These are phyloP conservation scores for Salvator merianae DNA, from an alignment of 2,113 vertebrate species.

Conservation along the genomic window DNA sequence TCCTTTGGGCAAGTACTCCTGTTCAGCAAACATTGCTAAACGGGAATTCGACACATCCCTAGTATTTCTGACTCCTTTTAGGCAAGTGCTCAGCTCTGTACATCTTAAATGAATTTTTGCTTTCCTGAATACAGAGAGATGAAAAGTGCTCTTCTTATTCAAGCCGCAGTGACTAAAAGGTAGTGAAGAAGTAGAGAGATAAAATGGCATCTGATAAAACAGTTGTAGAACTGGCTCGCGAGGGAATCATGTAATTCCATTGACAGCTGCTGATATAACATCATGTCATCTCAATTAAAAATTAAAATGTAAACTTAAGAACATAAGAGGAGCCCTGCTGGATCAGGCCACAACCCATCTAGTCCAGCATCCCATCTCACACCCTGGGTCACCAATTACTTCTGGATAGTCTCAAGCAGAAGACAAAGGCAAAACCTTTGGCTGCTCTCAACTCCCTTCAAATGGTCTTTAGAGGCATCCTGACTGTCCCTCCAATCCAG, in stretches of 20 bases:
- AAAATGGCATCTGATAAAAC: slow-evolving; percentile 50
- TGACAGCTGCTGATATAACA: slow-evolving; percentile 64
- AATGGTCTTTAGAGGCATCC: too few relatives aligned
- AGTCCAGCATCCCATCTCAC: too few relatives aligned
- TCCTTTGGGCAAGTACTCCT: too few relatives aligned
- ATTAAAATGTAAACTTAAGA: slow-evolving; percentile 46
- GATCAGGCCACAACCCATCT: too few relatives aligned
- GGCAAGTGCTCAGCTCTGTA: slow-evolving; percentile 1
- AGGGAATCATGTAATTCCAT: slow-evolving; percentile 39
- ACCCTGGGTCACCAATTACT: too few relatives aligned
- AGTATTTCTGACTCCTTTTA: background rate
- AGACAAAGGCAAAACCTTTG: too few relatives aligned
- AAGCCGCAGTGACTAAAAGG: slow-evolving; percentile 32
- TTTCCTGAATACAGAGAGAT: background rate
- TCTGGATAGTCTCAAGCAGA: too few relatives aligned
- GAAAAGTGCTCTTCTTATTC: slow-evolving; percentile 23
- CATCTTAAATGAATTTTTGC: background rate
- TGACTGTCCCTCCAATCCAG: too few relatives aligned
- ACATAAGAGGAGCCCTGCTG: too few relatives aligned
- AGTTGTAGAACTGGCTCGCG: slow-evolving; percentile 54
- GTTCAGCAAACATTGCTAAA: too few relatives aligned
- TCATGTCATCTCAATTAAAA: slow-evolving; percentile 65
- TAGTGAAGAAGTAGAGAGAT: slow-evolving; percentile 39
- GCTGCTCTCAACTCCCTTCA: too few relatives aligned
- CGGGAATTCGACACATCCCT: too few relatives aligned